Percentiles rank a stretch among this genome's conserved stretches.
These are phyloP conservation scores for Brachyopa scutellaris DNA, from an alignment of 2,888 invertebrate species.

Conservation along the genomic window DNA sequence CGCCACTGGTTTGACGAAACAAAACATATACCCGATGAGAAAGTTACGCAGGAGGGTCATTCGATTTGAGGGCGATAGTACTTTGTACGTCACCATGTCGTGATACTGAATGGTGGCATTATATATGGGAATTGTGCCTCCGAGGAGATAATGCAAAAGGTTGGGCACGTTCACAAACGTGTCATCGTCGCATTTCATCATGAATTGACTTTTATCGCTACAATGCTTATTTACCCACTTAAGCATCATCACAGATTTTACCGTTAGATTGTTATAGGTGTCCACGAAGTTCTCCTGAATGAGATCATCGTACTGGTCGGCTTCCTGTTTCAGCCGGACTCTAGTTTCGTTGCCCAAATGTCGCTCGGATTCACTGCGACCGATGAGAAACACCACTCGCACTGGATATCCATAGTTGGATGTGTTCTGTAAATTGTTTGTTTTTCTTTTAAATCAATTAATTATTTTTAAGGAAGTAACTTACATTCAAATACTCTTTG, in stretches of 20 bases:
- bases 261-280: slow-evolving; percentile 92
- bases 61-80: slow-evolving; percentile 77
- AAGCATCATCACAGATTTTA: slow-evolving; percentile 92
- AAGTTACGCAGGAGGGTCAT: slow-evolving; percentile 82
- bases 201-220: slow-evolving; percentile 84
- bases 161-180: slow-evolving; percentile 91
- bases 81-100: slow-evolving; percentile 77
- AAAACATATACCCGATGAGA: slow-evolving; percentile 90
- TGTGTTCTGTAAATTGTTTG: slow-evolving; percentile 47
- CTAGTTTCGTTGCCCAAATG: slow-evolving; percentile 83
- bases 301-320: slow-evolving; percentile 87
- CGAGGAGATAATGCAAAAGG: slow-evolving; percentile 83
- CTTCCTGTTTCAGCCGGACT: slow-evolving; percentile 86
- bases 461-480: not conserved
- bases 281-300: slow-evolving; percentile 93
- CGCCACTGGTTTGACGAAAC: slow-evolving; percentile 88
- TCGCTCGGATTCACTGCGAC: slow-evolving; percentile 76
- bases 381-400: slow-evolving; percentile 79
- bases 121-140: slow-evolving; percentile 81
- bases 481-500: slow-evolving; percentile 76
- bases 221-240: slow-evolving; percentile 91
- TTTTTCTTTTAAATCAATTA: not conserved
- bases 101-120: slow-evolving; percentile 80
- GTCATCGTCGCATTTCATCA: slow-evolving; percentile 94
- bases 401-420: slow-evolving; percentile 71